phyloP scores from a whole-genome alignment of 2,888 invertebrate genomes.

The Mythimna lalbum region DNA sequence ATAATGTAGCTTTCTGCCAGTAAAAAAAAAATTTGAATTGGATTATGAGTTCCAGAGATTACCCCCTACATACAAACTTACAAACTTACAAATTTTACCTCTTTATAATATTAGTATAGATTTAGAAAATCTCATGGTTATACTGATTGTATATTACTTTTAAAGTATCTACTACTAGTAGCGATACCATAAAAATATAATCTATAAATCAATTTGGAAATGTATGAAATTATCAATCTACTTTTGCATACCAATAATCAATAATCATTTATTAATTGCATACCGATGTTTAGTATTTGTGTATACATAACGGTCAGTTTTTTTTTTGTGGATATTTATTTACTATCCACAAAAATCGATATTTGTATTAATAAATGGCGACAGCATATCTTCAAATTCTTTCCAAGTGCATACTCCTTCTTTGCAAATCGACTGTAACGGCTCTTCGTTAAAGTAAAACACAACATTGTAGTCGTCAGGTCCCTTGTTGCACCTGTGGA shows the following conservation, averaged over 20 bases:
- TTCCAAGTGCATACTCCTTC: constrained; percentile 83
- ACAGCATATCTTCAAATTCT: constrained; percentile 80
- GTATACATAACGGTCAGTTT: no score
- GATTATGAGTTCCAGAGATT: no score
- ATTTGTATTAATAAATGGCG: constrained; percentile 72
- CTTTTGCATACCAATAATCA: no score
- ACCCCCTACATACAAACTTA: no score
- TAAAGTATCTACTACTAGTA: background rate
- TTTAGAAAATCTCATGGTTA: background rate
- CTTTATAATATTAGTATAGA: no score
- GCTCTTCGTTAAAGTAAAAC: constrained; percentile 84
- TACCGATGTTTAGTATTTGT: no score
- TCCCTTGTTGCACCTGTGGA: constrained; percentile 72
- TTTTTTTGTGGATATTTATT: no score
- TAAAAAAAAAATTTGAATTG: no score
- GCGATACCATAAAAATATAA: background rate
- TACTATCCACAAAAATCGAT: constrained; percentile 74
- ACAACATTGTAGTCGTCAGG: constrained; percentile 77
- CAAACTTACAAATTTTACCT: no score
- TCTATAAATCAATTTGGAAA: background rate
- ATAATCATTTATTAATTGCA: no score
- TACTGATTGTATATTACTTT: no score
- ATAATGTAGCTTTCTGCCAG: no score
- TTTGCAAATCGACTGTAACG: constrained; percentile 78
- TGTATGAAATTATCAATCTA: background rate